These are phyloP conservation scores for Campopleginae sp. DNA, from an alignment of 2,888 invertebrate species.

Conservation along the genomic window DNA sequence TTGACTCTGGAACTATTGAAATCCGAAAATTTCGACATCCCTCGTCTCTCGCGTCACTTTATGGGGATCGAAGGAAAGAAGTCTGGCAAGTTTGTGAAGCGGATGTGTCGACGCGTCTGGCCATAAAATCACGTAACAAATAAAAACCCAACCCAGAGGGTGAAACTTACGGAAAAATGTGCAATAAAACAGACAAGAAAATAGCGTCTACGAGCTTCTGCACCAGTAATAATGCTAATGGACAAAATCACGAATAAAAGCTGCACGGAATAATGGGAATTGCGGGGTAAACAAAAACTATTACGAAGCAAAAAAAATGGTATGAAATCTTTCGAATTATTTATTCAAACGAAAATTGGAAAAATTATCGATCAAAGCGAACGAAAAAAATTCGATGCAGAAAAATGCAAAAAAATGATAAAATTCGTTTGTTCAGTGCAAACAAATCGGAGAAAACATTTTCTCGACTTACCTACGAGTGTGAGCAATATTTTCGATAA, in stretches of 20 bases:
- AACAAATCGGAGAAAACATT: background rate
- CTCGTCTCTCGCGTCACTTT: background rate
- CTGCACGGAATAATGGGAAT: background rate
- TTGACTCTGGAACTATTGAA: too few relatives aligned
- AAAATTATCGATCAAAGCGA: background rate
- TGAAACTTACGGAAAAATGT: background rate
- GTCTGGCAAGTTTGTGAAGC: background rate
- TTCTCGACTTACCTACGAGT: constrained; percentile 85
- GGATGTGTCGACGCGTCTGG: constrained; percentile 1
- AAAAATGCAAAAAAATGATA: background rate
- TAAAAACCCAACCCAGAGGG: background rate
- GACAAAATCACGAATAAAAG: background rate
- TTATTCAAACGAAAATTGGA: background rate
- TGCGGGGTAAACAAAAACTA: background rate
- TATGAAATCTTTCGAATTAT: background rate
- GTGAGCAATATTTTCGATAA: constrained; percentile 95
- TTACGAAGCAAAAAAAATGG: background rate
- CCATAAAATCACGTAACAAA: constrained; percentile 4
- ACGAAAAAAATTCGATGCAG: background rate
- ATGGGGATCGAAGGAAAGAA: background rate
- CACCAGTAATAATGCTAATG: background rate
- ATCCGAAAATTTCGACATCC: background rate
- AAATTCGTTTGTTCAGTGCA: background rate
- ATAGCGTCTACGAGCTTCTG: background rate
- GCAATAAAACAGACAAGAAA: background rate